phyloP scores from a whole-genome alignment of 2,797 vertebrate genomes.

The Xiphorhynchus erythropygius region DNA sequence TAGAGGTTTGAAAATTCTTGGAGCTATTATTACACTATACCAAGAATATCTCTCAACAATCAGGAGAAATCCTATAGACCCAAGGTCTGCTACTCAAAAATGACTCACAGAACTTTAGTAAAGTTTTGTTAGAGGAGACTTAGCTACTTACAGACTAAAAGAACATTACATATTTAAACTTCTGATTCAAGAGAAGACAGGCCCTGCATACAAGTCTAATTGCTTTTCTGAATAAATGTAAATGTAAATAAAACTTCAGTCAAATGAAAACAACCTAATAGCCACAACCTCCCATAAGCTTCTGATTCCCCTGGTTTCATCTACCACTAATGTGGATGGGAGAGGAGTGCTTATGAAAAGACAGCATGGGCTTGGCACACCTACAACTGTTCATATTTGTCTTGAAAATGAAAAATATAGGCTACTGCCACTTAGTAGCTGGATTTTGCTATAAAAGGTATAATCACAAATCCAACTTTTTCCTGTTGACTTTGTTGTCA shows the following conservation, averaged over 20 bases:
- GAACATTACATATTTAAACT: not conserved
- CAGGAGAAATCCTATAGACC: constrained; percentile 39
- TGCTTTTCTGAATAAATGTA: not conserved
- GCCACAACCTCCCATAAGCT: not conserved
- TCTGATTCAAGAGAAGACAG: not conserved
- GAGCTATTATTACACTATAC: constrained; percentile 63
- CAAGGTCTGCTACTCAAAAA: constrained; percentile 1
- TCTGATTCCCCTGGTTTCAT: not conserved
- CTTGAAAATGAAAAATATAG: not conserved
- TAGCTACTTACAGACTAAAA: not conserved
- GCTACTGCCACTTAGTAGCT: not conserved
- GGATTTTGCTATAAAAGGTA: not conserved
- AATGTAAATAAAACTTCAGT: not conserved
- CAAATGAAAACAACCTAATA: not conserved
- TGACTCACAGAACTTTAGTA: not conserved
- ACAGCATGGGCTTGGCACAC: not conserved
- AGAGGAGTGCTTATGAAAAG: not conserved
- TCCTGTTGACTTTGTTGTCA: not conserved
- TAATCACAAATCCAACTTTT: not conserved
- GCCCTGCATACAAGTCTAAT: not conserved
- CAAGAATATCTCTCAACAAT: constrained; percentile 58
- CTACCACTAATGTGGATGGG: not conserved
- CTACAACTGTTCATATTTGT: not conserved
- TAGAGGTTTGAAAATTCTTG: constrained; percentile 55
- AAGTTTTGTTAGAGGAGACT: constrained; percentile 15